These are phyloP conservation scores for Corythornis madagascariensis DNA, from an alignment of 2,113 vertebrate species.

Conservation along the genomic window DNA sequence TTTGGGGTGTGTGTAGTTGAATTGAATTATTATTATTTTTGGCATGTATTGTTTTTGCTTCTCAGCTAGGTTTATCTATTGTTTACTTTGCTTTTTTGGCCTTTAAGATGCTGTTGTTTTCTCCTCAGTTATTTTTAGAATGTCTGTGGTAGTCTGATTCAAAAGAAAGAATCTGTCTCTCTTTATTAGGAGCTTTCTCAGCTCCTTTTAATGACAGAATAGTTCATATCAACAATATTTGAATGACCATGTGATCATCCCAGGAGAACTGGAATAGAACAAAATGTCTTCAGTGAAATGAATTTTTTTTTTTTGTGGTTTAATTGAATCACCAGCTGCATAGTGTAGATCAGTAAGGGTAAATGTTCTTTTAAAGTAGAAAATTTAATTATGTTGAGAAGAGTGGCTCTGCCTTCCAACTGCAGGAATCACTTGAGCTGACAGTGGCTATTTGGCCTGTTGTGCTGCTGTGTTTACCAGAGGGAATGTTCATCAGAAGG, in stretches of 20 bases:
- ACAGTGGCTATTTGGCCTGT: background rate
- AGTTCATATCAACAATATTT: slow-evolving; percentile 70
- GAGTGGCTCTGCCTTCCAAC: background rate
- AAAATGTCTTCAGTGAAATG: slow-evolving; percentile 71
- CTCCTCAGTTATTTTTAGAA: slow-evolving; percentile 71
- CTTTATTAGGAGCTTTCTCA: slow-evolving; percentile 66
- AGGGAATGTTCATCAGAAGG: background rate
- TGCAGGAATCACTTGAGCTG: background rate
- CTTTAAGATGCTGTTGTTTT: slow-evolving; percentile 60
- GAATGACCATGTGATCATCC: slow-evolving; percentile 69
- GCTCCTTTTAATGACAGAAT: slow-evolving; percentile 68
- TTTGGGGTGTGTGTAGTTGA: background rate
- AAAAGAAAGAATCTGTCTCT: slow-evolving; percentile 67
- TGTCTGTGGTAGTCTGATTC: slow-evolving; percentile 55
- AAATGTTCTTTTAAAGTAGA: background rate
- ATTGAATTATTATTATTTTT: background rate
- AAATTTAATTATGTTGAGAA: slow-evolving; percentile 11
- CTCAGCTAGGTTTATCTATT: slow-evolving; percentile 51
- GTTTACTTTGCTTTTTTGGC: slow-evolving; percentile 62
- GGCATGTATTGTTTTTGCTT: background rate
- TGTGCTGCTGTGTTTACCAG: background rate
- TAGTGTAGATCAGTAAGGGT: background rate
- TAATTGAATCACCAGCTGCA: slow-evolving; percentile 36
- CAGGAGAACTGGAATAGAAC: slow-evolving; percentile 71
- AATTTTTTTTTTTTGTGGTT: background rate